These are phyloP conservation scores for Frankliniella intonsa DNA, from an alignment of 2,888 invertebrate genomes.

Conservation along the genomic window DNA sequence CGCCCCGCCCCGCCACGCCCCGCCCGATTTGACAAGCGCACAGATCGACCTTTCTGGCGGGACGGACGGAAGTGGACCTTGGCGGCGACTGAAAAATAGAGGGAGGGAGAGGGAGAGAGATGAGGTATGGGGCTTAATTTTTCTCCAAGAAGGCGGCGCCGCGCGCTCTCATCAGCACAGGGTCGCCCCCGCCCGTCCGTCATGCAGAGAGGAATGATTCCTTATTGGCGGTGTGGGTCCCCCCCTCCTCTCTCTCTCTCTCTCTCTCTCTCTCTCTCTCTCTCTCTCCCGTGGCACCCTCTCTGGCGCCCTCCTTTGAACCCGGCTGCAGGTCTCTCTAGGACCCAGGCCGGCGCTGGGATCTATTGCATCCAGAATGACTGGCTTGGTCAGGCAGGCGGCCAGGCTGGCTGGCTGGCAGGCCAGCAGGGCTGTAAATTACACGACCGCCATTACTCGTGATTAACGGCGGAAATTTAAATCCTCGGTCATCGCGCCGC, in stretches of 20 bases:
- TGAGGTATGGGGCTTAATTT: slow-evolving; percentile 6
- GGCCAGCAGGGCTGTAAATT: neutral
- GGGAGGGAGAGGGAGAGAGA: neutral
- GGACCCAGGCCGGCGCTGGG: too few relatives aligned
- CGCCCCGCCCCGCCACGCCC: neutral
- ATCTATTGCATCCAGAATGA: too few relatives aligned
- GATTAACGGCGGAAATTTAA: slow-evolving; percentile 17
- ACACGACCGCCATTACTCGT: neutral
- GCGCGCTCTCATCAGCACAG: neutral
- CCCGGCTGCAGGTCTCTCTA: too few relatives aligned
- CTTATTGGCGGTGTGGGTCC: neutral
- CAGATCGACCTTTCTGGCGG: slow-evolving; percentile 4
- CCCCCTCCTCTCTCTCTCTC: neutral
- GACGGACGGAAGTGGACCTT: neutral
- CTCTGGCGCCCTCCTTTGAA: too few relatives aligned
- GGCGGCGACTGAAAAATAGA: neutral
- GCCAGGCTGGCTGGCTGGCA: too few relatives aligned
- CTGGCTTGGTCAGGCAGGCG: too few relatives aligned
- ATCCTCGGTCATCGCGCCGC: neutral
- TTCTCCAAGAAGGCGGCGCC: neutral
- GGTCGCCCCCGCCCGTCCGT: neutral
- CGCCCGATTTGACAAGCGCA: neutral
- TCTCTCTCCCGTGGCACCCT: too few relatives aligned
- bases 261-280: neutral
- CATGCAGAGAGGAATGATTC: slow-evolving; percentile 4